Percentiles rank a stretch among this genome's conserved stretches.
These are phyloP conservation scores for Antigone vipio DNA, from an alignment of 2,113 vertebrate species.

Conservation along the genomic window DNA sequence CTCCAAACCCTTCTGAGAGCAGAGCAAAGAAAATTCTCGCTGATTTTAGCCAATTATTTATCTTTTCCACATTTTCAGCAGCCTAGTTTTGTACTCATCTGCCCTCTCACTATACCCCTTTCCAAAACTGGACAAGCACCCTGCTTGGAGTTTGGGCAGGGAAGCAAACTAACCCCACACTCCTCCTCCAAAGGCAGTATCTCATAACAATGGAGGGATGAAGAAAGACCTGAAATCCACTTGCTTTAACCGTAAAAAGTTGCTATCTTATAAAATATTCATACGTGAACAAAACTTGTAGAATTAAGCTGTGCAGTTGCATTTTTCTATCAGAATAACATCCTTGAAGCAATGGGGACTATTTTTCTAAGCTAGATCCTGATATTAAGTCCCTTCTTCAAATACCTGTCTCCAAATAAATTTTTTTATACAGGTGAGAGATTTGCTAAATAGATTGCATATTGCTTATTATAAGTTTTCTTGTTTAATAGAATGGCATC, in stretches of 20 bases:
- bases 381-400: background rate
- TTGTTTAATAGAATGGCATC: conserved; percentile 6
- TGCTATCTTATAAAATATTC: background rate
- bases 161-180: background rate
- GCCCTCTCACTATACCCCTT: background rate
- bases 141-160: background rate
- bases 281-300: background rate
- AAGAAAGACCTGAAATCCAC: background rate
- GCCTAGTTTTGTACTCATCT: background rate
- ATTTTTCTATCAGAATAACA: background rate
- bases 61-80: background rate
- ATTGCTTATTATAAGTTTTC: conserved; percentile 26
- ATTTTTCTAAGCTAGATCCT: background rate
- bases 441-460: background rate
- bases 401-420: conserved; percentile 17
- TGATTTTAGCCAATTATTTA: background rate
- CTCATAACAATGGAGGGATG: background rate
- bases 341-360: background rate
- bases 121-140: background rate
- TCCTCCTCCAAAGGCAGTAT: background rate
- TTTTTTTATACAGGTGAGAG: conserved; percentile 13
- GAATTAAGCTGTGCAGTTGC: background rate
- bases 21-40: background rate
- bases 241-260: background rate
- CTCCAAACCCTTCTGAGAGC: background rate